Percentiles rank a stretch among this genome's conserved stretches.
These are phyloP conservation scores for Mugil cephalus DNA, from an alignment of 2,113 vertebrate species.

Conservation along the genomic window DNA sequence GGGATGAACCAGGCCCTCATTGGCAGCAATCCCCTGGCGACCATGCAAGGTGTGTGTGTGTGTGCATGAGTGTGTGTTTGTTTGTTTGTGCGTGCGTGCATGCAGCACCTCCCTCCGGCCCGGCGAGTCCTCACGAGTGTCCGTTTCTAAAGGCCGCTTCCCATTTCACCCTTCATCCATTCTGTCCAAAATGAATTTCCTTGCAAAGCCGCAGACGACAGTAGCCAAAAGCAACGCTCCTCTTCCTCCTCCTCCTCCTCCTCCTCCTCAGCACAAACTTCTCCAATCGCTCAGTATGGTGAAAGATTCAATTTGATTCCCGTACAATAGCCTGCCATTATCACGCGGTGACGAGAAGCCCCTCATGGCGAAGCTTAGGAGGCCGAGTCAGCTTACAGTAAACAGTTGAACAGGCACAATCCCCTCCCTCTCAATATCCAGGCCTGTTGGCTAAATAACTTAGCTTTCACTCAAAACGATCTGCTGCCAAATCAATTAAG, in stretches of 20 bases:
- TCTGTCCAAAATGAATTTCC: constrained; percentile 65
- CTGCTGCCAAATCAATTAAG: constrained; percentile 74
- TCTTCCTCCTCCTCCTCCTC: constrained; percentile 14
- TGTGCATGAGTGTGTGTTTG: constrained; percentile 17
- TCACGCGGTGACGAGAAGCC: constrained; percentile 59
- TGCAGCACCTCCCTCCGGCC: constrained; percentile 3
- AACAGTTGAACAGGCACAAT: constrained; percentile 67
- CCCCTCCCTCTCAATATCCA: constrained; percentile 27
- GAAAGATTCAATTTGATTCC: constrained; percentile 75
- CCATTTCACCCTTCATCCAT: constrained; percentile 68
- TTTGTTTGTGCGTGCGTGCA: constrained; percentile 28
- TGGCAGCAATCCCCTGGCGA: constrained; percentile 91
- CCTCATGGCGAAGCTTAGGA: constrained; percentile 76
- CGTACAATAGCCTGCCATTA: constrained; percentile 70
- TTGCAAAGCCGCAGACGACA: constrained; percentile 33
- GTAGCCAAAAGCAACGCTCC: constrained; percentile 35
- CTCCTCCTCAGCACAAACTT: constrained; percentile 65
- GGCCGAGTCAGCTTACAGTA: constrained; percentile 67
- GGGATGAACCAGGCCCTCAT: constrained; percentile 92
- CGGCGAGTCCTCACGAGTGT: constrained; percentile 30
- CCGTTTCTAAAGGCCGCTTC: constrained; percentile 66
- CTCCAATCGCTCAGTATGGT: constrained; percentile 62
- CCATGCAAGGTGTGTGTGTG: constrained; percentile 92
- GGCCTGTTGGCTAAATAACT: constrained; percentile 67
- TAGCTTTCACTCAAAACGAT: constrained; percentile 45